Conservation (phyloP, 2,888 invertebrate genomes). For the Dioctria linearis region DNA sequence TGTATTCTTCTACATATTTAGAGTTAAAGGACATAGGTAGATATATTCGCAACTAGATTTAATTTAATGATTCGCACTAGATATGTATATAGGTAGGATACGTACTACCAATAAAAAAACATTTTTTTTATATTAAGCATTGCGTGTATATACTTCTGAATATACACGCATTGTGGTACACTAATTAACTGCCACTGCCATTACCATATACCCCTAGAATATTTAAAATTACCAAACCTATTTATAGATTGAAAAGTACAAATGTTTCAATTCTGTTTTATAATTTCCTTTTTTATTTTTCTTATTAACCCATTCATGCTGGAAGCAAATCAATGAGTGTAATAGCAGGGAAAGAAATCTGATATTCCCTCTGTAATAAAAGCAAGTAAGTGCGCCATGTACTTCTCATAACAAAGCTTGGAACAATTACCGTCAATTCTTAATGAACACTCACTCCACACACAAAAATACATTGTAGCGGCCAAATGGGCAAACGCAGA, state of each 20-base stretch:
- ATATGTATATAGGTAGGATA: too few species aligned
- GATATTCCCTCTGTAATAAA: conserved; percentile 32
- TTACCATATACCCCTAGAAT: too few species aligned
- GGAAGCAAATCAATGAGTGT: conserved; percentile 6
- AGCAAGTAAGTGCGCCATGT: conserved; percentile 38
- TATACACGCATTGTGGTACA: too few species aligned
- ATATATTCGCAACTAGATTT: too few species aligned
- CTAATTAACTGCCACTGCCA: too few species aligned
- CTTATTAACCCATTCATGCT: conserved; percentile 11
- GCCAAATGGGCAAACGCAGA: neutral
- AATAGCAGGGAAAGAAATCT: conserved; percentile 27
- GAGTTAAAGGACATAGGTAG: too few species aligned
- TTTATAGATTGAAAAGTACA: conserved; percentile 6
- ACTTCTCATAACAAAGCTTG: conserved; percentile 26
- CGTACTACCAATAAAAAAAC: too few species aligned
- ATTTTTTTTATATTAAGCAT: too few species aligned
- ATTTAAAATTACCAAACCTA: too few species aligned
- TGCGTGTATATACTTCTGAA: too few species aligned
- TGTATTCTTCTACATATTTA: too few species aligned
- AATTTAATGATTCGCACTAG: too few species aligned
- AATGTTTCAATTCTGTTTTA: conserved; percentile 1
- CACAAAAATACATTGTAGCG: conserved; percentile 22
- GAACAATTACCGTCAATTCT: conserved; percentile 39
- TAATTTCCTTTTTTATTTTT: neutral
- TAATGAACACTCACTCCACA: conserved; percentile 7